phyloP scores from a whole-genome alignment of 2,113 vertebrate species.

The Oryzias javanicus region DNA sequence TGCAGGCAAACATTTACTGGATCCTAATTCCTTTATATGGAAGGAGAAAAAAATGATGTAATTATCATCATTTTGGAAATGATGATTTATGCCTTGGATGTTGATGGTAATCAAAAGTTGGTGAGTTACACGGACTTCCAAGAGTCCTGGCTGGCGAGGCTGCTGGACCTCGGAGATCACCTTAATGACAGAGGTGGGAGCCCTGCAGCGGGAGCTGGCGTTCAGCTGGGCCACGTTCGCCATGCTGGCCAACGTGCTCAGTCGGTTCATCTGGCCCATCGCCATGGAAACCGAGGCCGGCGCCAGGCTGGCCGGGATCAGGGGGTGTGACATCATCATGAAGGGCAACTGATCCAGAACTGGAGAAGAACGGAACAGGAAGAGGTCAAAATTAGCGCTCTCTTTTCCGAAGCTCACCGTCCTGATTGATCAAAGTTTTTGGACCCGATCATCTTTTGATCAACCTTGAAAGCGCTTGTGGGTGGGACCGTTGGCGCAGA shows the following conservation, averaged over 20 bases:
- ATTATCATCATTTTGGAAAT: background rate
- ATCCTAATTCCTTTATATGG: conserved; percentile 2
- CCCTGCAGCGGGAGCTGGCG: conserved; percentile 82
- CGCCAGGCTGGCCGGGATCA: conserved; percentile 97
- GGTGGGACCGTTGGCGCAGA: no score
- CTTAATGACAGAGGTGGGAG: conserved; percentile 97
- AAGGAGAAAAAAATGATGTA: conserved; percentile 4
- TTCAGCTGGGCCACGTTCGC: conserved; percentile 92
- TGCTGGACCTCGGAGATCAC: conserved; percentile 70
- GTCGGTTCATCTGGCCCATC: conserved; percentile 99
- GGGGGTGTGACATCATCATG: conserved; percentile 99
- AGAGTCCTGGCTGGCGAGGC: conserved; percentile 10
- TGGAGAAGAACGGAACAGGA: conserved; percentile 60
- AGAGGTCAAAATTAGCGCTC: no score
- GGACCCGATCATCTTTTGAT: no score
- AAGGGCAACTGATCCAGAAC: conserved; percentile 97
- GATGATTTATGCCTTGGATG: background rate
- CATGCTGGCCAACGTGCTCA: conserved; percentile 95
- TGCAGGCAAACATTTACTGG: background rate
- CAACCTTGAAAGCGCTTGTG: no score
- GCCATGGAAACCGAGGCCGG: conserved; percentile 98
- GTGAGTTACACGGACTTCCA: background rate
- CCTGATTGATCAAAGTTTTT: no score
- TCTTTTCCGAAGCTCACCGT: no score
- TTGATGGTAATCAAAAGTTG: background rate